These are phyloP conservation scores for Drosophila oshimai DNA, from an alignment of 1,140 invertebrate genomes.

Conservation along the genomic window DNA sequence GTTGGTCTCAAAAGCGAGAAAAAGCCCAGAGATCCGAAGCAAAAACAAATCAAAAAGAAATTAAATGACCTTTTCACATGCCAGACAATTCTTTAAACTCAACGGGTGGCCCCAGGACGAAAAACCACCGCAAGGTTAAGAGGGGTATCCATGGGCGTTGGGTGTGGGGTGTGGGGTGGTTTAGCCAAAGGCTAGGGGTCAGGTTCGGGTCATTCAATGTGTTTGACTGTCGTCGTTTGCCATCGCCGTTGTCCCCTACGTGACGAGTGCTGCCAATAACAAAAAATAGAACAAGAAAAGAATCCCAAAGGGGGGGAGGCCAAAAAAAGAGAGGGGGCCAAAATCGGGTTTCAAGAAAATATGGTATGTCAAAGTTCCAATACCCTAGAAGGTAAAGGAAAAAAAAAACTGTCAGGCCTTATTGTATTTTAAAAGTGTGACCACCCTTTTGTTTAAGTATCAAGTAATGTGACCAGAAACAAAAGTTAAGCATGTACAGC, in stretches of 20 bases:
- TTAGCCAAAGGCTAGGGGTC: slow-evolving; percentile 4
- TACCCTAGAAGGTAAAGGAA: not conserved
- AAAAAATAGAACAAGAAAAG: slow-evolving; percentile 2
- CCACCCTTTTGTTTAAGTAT: too few relatives aligned
- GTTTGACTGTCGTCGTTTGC: slow-evolving; percentile 35
- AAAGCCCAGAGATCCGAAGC: slow-evolving; percentile 5
- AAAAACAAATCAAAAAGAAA: slow-evolving; percentile 81
- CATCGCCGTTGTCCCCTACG: slow-evolving; percentile 35
- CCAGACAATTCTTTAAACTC: slow-evolving; percentile 47
- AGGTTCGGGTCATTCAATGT: slow-evolving; percentile 44
- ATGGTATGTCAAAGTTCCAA: not conserved
- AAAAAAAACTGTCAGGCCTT: too few relatives aligned
- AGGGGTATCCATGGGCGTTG: not conserved
- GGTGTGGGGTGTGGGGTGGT: not conserved
- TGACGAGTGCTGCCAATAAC: slow-evolving; percentile 46
- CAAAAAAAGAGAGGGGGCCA: not conserved
- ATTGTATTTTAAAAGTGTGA: not conserved
- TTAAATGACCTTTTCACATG: slow-evolving; percentile 79
- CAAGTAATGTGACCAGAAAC: too few relatives aligned
- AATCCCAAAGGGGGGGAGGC: not conserved
- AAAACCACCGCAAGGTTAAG: not conserved
- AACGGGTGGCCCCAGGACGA: slow-evolving; percentile 32
- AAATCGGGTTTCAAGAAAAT: slow-evolving; percentile 6
- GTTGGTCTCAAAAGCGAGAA: slow-evolving; percentile 8
- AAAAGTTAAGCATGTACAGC: too few relatives aligned